These are phyloP conservation scores for Drosophila pandora DNA, from an alignment of 1,140 invertebrate species.

Conservation along the genomic window DNA sequence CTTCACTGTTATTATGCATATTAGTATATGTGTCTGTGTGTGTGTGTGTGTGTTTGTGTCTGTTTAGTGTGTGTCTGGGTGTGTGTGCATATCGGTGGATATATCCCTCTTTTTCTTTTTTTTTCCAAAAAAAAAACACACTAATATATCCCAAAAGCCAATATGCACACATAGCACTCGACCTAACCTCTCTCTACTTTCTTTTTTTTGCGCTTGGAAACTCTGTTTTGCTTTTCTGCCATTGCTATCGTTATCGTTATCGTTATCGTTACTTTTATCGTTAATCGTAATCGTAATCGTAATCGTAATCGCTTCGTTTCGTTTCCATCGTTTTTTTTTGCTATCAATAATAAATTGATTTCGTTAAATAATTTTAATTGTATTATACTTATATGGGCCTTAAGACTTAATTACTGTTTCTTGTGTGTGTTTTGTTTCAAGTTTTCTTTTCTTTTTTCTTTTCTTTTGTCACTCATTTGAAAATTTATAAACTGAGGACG, in stretches of 20 bases:
- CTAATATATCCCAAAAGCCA: not conserved
- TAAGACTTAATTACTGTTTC: slow-evolving; percentile 55
- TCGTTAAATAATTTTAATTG: slow-evolving; percentile 59
- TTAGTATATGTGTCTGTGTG: slow-evolving; percentile 57
- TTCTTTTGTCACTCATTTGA: slow-evolving; percentile 71
- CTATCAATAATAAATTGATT: slow-evolving; percentile 65
- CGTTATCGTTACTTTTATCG: slow-evolving; percentile 1
- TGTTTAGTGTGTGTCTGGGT: slow-evolving; percentile 2
- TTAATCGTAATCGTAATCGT: slow-evolving; percentile 20
- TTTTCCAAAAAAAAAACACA: not conserved
- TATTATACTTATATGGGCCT: slow-evolving; percentile 65
- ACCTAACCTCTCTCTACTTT: slow-evolving; percentile 38
- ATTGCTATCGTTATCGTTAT: slow-evolving; percentile 29
- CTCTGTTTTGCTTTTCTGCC: slow-evolving; percentile 3
- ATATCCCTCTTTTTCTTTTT: not conserved
- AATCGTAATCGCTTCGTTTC: slow-evolving; percentile 28
- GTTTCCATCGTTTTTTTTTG: slow-evolving; percentile 15
- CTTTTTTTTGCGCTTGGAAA: slow-evolving; percentile 14
- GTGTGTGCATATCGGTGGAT: slow-evolving; percentile 23
- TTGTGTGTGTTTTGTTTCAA: slow-evolving; percentile 23
- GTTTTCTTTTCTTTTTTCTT: slow-evolving; percentile 20
- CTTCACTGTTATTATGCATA: slow-evolving; percentile 43
- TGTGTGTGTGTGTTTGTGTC: slow-evolving; percentile 40
- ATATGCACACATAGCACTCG: slow-evolving; percentile 29
- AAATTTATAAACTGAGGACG: slow-evolving; percentile 82